Base-by-base conservation (phyloP, 2,797 vertebrate genomes). In the Tachyglossus aculeatus region DNA sequence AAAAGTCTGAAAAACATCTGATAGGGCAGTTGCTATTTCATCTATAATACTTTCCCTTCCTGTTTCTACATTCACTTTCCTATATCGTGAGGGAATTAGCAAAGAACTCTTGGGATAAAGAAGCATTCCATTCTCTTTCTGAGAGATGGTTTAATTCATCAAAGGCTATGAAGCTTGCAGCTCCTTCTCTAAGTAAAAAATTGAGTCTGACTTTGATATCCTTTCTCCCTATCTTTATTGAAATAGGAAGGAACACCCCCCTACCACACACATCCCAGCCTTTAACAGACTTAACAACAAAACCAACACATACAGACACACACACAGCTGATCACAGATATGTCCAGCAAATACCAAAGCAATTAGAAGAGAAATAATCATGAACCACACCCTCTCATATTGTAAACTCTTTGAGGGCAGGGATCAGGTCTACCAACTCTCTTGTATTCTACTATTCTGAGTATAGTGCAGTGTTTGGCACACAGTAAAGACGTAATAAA, bases 21-120 rank as follows among this genome's bases (percentile, higher is more conserved):
- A 32, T 29, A 67, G 73, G 29, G 48, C 16, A 43, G 31, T 40
- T 19, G 40, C 29, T 50, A 31, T 67, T 67, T 66, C 48, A 74
- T 34, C 4, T 29, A 55, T 13, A 62, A 32, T 22, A 11, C 65
- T 74, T 47, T 59, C 12, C 54, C 70, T 59, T 74, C 40, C 32
- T 54, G 38, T 58, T 41, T 79, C 11, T 22, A 59, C 32, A 15
- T 65, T 48, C 52, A 29, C 65, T 45, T 29, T 36, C 50, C 36
- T 50, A 39, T 50, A 37, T 66, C 53, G 43, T 33, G 24, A 64
- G 55, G 45, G 78, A 27, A 29, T 48, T 29, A 16, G 24, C 15
- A 27, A 41, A 31, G 55, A 67, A 64, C 21, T 61, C 47, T 63
- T 48, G 54, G 44, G 40, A 50, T 52, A 32, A 47, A 43, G 51